phyloP scores from a whole-genome alignment of 2,888 invertebrate species.

The Patella ulyssiponensis region DNA sequence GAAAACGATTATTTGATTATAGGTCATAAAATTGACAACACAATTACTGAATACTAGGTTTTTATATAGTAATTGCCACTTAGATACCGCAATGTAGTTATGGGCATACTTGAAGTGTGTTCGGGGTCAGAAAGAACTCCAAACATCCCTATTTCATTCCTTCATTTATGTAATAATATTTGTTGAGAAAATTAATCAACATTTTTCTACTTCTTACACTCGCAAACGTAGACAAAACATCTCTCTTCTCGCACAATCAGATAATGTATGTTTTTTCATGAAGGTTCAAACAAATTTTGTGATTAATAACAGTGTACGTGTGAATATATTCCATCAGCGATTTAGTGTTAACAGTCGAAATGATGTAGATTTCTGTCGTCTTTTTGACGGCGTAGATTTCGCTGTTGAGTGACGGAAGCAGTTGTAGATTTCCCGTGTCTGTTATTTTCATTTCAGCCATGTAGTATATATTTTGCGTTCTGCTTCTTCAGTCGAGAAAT shows the following conservation, averaged over 20 bases:
- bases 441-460: constrained; percentile 4
- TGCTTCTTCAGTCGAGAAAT: constrained; percentile 12
- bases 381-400: neutral
- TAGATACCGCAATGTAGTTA: no score
- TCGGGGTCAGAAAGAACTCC: no score
- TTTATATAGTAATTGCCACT: no score
- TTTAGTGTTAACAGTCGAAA: constrained; percentile 1
- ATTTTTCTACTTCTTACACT: no score
- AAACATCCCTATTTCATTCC: no score
- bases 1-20: no score
- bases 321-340: constrained; percentile 8
- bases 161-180: no score
- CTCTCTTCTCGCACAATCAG: neutral
- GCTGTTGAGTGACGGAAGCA: neutral
- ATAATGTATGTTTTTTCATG: neutral
- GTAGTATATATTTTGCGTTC: constrained; percentile 12
- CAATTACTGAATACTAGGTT: no score
- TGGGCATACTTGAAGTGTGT: no score
- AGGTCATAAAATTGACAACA: no score
- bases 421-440: neutral
- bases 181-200: no score
- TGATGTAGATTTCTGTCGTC: constrained; percentile 8
- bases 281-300: constrained; percentile 3
- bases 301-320: constrained; percentile 7
- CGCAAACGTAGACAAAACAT: constrained; percentile 1